Evolutionary conservation across 1,140 invertebrate genomes (phyloP), one percentile per base, ranked within the genome.

Genomic region (Aphaenogaster floridana): DNA sequence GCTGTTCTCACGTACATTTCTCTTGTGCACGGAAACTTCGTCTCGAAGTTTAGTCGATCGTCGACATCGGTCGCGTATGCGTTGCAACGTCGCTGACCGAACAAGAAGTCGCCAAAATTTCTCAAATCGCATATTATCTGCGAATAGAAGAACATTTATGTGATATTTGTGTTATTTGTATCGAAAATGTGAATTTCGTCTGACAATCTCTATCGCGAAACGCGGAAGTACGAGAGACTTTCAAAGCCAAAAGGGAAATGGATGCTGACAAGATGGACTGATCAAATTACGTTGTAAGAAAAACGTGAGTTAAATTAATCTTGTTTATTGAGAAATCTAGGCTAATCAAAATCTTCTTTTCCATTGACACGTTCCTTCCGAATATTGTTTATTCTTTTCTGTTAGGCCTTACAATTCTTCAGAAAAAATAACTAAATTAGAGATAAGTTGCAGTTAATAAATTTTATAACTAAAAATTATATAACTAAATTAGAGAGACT

Each of bases 261-360:
- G 34, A 68, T 4, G 4, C 7, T 66, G 34, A 50, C 7, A 66
- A 79, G 45, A 17, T 63, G 50, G 21, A 63, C n/a, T 45, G 0
- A 80, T 68, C n/a, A 7, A 66, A 36, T 50, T 66, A 50, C 2
- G 6, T 15, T 45, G 36, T 76, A 39, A 64, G 45, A 39, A 50
- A 5, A 66, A 52, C 7, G 6, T 8, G 13, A 76, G 52, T 36
- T 79, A 79, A 52, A 50, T 79, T 50, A 79, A 64, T 45, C n/a
- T 17, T 63, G 3, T 68, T 79, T 42, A 28, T 52, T 28, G 34
- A 39, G n/a, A 13, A 54, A 80, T 68, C n/a, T 13, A 66, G 59
- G 17, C 13, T 36, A 21, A 79, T 52, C 3, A 8, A 59, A 76
- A 59, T 3, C 9, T 54, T 54, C 74, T 36, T 13, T 48, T 39